Percentiles rank a stretch among this genome's conserved stretches.
Conservation (phyloP, 1,140 invertebrate species). For the Phymastichus coffea region DNA sequence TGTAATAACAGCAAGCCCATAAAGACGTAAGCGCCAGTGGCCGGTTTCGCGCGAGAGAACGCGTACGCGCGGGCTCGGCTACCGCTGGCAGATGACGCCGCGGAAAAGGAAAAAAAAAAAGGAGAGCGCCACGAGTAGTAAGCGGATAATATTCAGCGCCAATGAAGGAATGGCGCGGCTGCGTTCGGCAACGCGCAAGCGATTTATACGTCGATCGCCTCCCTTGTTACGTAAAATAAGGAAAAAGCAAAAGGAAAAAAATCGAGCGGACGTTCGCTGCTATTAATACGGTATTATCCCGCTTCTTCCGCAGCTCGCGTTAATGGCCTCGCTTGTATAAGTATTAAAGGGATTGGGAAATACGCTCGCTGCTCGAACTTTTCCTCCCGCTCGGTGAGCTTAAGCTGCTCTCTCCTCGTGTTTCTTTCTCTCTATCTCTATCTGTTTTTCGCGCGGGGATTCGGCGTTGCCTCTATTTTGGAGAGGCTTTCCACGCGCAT, state of each 20-base stretch:
- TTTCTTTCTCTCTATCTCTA: too few relatives aligned
- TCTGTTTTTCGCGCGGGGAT: too few relatives aligned
- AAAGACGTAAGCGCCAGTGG: background rate
- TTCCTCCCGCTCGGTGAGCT: too few relatives aligned
- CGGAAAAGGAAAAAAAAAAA: constrained; percentile 1
- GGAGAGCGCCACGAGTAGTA: too few relatives aligned
- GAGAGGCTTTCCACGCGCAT: too few relatives aligned
- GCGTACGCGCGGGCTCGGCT: background rate
- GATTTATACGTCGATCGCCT: too few relatives aligned
- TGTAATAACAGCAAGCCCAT: too few relatives aligned
- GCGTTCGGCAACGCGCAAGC: background rate
- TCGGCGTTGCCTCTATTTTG: too few relatives aligned
- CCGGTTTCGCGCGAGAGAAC: constrained; percentile 11
- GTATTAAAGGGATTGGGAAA: constrained; percentile 5
- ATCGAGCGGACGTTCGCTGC: too few relatives aligned
- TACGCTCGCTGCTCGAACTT: background rate
- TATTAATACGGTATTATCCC: constrained; percentile 25
- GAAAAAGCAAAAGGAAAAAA: too few relatives aligned
- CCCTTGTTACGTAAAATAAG: background rate
- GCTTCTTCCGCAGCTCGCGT: background rate
- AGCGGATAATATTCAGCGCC: constrained; percentile 21
- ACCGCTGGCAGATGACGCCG: too few relatives aligned
- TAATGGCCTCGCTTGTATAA: constrained; percentile 9
- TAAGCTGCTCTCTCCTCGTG: too few relatives aligned
- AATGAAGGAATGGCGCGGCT: constrained; percentile 10